Evolutionary conservation across 2,113 vertebrate species (phyloP).

Genomic region (Hipposideros armiger): DNA sequence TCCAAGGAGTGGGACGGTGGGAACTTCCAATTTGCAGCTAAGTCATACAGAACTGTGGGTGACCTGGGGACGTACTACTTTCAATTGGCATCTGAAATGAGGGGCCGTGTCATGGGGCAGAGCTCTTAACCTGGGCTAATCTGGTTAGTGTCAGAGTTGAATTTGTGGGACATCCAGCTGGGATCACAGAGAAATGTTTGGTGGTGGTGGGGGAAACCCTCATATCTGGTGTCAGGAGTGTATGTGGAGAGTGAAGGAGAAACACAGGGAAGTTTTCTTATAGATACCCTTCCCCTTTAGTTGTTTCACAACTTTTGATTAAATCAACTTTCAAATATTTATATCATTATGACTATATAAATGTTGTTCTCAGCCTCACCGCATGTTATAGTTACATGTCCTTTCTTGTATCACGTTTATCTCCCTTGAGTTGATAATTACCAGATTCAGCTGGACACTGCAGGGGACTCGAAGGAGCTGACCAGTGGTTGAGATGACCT

Average conservation of each 20-base stretch:
- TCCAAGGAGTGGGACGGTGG: background rate
- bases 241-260: background rate
- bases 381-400: background rate
- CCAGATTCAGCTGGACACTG: background rate
- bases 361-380: background rate
- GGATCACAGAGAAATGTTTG: background rate
- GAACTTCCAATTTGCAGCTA: background rate
- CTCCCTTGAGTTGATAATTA: constrained; percentile 1
- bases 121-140: background rate
- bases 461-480: too few relatives aligned
- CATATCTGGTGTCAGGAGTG: background rate
- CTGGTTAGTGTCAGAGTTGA: background rate
- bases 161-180: background rate
- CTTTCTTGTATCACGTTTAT: background rate
- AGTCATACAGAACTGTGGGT: background rate
- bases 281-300: background rate
- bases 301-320: background rate
- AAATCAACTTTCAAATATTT: background rate
- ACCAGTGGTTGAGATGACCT: background rate
- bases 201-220: too few relatives aligned
- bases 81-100: background rate
- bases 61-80: background rate
- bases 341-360: background rate
- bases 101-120: background rate
- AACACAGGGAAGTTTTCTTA: background rate